phyloP scores from a whole-genome alignment of 2,797 vertebrate genomes.

The Sebastes taczanowskii region DNA sequence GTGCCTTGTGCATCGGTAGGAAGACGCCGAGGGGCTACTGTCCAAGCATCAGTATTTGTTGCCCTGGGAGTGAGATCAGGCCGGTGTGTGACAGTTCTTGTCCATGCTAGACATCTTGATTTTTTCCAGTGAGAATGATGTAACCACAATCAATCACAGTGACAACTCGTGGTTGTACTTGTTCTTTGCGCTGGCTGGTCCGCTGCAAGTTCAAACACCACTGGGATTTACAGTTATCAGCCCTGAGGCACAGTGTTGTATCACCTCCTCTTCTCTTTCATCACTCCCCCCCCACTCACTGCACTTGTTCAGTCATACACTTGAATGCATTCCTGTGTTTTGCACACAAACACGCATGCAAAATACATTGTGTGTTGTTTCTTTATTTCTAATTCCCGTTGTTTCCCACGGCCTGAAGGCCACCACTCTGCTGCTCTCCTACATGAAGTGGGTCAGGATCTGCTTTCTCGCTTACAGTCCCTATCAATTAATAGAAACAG shows the following conservation, averaged over 20 bases:
- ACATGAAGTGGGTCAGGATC: conserved; percentile 16
- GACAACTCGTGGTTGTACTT: conserved; percentile 18
- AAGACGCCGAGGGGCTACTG: background rate
- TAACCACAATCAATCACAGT: conserved; percentile 28
- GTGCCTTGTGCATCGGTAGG: background rate
- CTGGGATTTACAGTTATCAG: conserved; percentile 27
- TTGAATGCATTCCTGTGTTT: background rate
- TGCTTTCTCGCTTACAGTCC: conserved; percentile 38
- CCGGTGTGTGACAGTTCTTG: background rate
- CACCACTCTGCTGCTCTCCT: conserved; percentile 1
- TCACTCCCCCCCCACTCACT: background rate
- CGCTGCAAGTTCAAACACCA: background rate
- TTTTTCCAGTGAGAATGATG: conserved; percentile 4
- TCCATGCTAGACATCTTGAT: background rate
- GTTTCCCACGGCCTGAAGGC: background rate
- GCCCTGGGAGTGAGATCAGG: background rate
- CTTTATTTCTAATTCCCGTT: conserved; percentile 3
- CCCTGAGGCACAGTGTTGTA: conserved; percentile 3
- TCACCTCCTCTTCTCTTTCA: conserved; percentile 28
- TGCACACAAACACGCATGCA: background rate
- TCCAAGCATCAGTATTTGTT: background rate
- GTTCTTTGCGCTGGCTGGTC: conserved; percentile 1
- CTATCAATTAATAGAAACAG: conserved; percentile 65
- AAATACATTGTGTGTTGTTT: background rate
- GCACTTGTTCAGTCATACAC: background rate